Evolutionary conservation across 2,113 vertebrate species (phyloP), one percentile per base, ranked within the genome.

Genomic region (Anolis carolinensis): DNA sequence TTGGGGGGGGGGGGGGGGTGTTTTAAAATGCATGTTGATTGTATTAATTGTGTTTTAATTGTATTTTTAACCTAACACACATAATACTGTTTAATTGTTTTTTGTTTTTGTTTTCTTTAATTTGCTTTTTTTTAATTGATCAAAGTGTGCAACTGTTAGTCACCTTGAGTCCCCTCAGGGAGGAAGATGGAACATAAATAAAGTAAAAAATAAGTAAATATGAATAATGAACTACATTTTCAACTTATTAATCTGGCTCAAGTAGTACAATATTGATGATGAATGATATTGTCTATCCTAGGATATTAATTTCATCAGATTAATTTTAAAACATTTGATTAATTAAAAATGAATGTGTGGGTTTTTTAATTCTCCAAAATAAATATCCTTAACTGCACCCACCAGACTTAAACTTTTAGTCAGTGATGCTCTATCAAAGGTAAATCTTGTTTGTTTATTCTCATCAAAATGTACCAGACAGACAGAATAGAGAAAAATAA

Each of bases 381-480:
- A 92, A 92, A 83, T 36, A 73, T 20, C 0, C 3, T 73, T 86
- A 67, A 88, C 7, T 83, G 87, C 84, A 85, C 83, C 90, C 87
- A 92, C 23, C 63, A 93, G 81, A 30, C 30, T 73, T 32, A 87
- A 65, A 25, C 27, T 68, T 90, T 90, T 89, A 65, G 72, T 7
- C 90, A 92, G 76, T n/a, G 36, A 13, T 52, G 87, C 84, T 3
- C 1, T 55, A 34, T 80, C 36, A 81, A 91, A 84, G 9, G 79
- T 85, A 92, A 94, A 90, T 63, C 11, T 48, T 83, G 2, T 91
- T 72, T 93, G 7, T 86, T 92, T 92, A 89, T 65, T 89, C 62
- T 88, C 85, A 23, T 88, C 91, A 81, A 90, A 93, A 86, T 81
- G 81, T 74, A 94, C 85, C 87, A 94, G 80, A 81, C 88, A 88